Evolutionary conservation across 2,888 invertebrate species (phyloP).

Genomic region (Thymelicus lineola): DNA sequence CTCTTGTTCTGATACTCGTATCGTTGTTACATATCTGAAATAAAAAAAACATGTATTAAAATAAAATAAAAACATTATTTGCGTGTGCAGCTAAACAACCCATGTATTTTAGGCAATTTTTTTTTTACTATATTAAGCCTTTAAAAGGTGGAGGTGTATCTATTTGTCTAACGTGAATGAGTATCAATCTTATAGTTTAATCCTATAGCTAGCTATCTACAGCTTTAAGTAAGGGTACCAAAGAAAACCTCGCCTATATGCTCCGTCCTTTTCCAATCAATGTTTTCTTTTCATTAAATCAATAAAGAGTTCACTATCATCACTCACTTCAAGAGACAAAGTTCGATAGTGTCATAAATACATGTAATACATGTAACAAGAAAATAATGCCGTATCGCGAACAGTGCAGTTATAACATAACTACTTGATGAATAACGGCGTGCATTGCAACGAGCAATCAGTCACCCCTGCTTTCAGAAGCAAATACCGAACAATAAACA

Average conservation of each 20-base stretch:
- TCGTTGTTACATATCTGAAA: conserved; percentile 90
- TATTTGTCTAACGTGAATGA: no score
- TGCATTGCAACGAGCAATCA: conserved; percentile 51
- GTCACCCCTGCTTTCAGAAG: conserved; percentile 54
- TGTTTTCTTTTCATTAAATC: neutral
- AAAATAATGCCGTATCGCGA: neutral
- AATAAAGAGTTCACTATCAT: neutral
- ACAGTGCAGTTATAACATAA: neutral
- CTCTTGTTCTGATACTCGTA: conserved; percentile 91
- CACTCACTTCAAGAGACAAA: neutral
- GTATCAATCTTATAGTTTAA: no score
- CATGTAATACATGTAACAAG: neutral
- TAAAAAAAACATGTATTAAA: neutral
- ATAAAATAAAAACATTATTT: neutral
- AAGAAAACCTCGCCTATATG: no score
- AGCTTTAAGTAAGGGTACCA: no score
- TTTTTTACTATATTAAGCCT: no score
- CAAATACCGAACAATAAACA: conserved; percentile 54
- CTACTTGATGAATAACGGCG: neutral
- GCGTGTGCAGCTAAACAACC: no score
- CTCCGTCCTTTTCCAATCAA: neutral
- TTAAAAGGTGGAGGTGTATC: no score
- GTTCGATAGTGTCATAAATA: neutral
- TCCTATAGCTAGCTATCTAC: no score
- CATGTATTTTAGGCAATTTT: no score